Percentiles rank a stretch among this genome's conserved stretches.
These are phyloP conservation scores for Brachymystax lenok DNA, from an alignment of 2,797 vertebrate species.

Conservation along the genomic window DNA sequence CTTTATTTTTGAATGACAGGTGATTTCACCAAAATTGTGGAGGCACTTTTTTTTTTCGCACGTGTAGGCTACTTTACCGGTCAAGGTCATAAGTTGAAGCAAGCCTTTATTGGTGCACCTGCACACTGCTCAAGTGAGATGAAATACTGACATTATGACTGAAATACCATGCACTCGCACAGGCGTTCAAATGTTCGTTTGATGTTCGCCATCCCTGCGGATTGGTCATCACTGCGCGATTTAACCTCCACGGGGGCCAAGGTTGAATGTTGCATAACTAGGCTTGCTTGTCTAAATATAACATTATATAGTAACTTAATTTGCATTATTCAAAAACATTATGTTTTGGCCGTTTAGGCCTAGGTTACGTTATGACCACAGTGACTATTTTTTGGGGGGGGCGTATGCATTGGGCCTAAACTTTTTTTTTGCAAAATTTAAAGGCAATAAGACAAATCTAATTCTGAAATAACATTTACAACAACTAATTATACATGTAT, in stretches of 20 bases:
- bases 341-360: not conserved
- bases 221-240: slow-evolving; percentile 6
- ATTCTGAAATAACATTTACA: not conserved
- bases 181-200: not conserved
- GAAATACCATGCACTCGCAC: not conserved
- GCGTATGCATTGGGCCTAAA: too few relatives aligned
- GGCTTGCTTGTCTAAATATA: not conserved
- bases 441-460: not conserved
- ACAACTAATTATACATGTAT: not conserved
- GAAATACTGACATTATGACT: not conserved
- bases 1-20: not conserved
- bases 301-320: not conserved
- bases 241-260: slow-evolving; percentile 18
- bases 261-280: slow-evolving; percentile 40
- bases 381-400: not conserved
- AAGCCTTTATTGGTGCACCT: not conserved
- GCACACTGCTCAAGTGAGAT: not conserved
- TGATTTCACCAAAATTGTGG: not conserved
- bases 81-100: not conserved
- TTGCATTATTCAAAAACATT: not conserved
- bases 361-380: not conserved
- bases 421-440: not conserved
- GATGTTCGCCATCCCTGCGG: not conserved
- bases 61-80: not conserved
- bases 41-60: not conserved